Evolutionary conservation across 2,113 vertebrate genomes (phyloP).

Genomic region (Narcine bancroftii): DNA sequence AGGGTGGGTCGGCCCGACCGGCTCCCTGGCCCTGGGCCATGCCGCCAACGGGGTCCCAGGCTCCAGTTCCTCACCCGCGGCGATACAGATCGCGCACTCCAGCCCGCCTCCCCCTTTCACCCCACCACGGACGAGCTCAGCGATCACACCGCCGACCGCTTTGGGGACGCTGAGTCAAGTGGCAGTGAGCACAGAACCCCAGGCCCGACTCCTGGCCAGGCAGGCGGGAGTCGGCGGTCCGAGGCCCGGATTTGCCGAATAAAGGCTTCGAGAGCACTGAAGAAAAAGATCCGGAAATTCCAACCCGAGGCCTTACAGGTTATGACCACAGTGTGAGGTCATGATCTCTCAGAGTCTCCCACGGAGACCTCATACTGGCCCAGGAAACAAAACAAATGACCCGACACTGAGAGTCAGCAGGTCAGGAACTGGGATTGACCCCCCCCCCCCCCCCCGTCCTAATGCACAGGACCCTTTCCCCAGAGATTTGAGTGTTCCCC

Average conservation of each 20-base stretch:
- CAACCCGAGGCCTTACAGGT: slow-evolving; percentile 81
- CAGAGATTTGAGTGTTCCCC: not conserved
- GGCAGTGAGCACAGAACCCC: slow-evolving; percentile 64
- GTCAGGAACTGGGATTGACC: slow-evolving; percentile 36
- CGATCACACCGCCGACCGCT: slow-evolving; percentile 73
- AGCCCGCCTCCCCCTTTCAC: slow-evolving; percentile 64
- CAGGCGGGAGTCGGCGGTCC: slow-evolving; percentile 53
- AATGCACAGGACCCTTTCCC: not conserved
- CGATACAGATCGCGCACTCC: slow-evolving; percentile 64
- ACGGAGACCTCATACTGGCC: not conserved
- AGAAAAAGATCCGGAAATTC: slow-evolving; percentile 86
- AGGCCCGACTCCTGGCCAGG: not conserved
- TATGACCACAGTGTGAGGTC: slow-evolving; percentile 78
- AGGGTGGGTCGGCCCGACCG: slow-evolving; percentile 42
- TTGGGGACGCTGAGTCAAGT: slow-evolving; percentile 78
- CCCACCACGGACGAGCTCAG: slow-evolving; percentile 77
- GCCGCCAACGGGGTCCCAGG: slow-evolving; percentile 48
- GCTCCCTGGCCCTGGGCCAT: slow-evolving; percentile 46
- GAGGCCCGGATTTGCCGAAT: slow-evolving; percentile 74
- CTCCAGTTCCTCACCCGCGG: slow-evolving; percentile 54
- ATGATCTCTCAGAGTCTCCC: not conserved
- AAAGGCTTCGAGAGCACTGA: slow-evolving; percentile 86
- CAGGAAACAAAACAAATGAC: slow-evolving; percentile 37
- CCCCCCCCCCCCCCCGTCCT: no score
- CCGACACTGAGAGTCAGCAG: slow-evolving; percentile 32